A percentile compares a stretch with the other conserved stretches of the same genome.
These are phyloP conservation scores for Myrmophylax atrothorax DNA, from an alignment of 2,113 vertebrate species.

Conservation along the genomic window DNA sequence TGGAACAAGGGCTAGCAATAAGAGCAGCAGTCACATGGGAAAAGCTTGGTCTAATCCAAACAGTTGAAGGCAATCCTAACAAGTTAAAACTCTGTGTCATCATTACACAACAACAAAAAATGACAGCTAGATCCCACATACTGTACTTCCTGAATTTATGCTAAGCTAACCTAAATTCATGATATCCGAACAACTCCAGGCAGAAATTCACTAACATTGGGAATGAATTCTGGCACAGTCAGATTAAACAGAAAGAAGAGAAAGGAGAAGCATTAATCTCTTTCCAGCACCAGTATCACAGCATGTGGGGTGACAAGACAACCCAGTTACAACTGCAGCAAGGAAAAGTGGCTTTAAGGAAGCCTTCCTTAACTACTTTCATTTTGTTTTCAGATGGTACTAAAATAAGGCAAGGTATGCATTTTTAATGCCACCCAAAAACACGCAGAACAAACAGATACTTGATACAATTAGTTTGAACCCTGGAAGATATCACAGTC, in stretches of 20 bases:
- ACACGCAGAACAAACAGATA: neutral
- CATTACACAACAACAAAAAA: neutral
- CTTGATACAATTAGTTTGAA: neutral
- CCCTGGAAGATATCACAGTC: neutral
- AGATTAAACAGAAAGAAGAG: neutral
- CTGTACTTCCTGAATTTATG: neutral
- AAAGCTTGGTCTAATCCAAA: neutral
- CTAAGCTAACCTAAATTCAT: neutral
- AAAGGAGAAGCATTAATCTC: neutral
- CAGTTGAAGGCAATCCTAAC: neutral
- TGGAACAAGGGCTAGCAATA: neutral
- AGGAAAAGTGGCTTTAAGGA: neutral
- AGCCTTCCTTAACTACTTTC: neutral
- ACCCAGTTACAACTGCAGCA: neutral
- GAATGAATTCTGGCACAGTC: neutral
- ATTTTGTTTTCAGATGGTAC: neutral
- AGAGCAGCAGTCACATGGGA: neutral
- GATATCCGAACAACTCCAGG: neutral
- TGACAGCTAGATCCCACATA: neutral
- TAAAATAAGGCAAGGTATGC: neutral
- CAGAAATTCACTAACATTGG: neutral
- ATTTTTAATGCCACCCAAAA: neutral
- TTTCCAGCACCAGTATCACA: neutral
- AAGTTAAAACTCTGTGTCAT: neutral
- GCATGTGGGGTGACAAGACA: neutral